Evolutionary conservation across 2,797 vertebrate species (phyloP).

Genomic region (Cygnus olor): DNA sequence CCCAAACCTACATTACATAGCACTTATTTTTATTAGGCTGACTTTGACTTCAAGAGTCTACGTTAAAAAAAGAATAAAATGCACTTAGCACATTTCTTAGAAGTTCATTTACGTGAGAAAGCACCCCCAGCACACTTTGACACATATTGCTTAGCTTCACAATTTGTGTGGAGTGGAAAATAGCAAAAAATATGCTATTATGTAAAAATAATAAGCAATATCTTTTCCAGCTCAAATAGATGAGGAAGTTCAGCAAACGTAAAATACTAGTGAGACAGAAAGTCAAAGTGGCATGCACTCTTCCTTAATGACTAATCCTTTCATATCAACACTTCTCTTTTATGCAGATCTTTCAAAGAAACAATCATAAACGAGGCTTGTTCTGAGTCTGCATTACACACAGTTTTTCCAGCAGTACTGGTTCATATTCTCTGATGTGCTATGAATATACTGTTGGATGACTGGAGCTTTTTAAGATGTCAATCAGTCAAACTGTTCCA

Average conservation of each 20-base stretch:
- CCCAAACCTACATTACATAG: neutral
- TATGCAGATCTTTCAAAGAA: neutral
- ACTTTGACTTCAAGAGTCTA: neutral
- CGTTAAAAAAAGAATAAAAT: neutral
- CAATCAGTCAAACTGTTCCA: neutral
- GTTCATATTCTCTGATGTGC: neutral
- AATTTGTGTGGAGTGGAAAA: neutral
- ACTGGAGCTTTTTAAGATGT: constrained; percentile 1
- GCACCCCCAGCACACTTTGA: neutral
- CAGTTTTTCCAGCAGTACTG: neutral
- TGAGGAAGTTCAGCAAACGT: neutral
- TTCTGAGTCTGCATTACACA: neutral
- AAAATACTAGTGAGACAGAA: neutral
- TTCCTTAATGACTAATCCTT: neutral
- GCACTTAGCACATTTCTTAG: neutral
- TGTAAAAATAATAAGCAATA: neutral
- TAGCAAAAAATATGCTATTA: neutral
- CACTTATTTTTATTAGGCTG: neutral
- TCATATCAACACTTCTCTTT: neutral
- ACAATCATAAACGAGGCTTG: neutral
- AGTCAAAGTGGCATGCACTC: neutral
- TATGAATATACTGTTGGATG: neutral
- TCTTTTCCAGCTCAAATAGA: neutral
- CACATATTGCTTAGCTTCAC: neutral
- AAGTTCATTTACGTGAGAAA: neutral